Conservation (phyloP, 2,113 vertebrate genomes). For the Tor tambroides region DNA sequence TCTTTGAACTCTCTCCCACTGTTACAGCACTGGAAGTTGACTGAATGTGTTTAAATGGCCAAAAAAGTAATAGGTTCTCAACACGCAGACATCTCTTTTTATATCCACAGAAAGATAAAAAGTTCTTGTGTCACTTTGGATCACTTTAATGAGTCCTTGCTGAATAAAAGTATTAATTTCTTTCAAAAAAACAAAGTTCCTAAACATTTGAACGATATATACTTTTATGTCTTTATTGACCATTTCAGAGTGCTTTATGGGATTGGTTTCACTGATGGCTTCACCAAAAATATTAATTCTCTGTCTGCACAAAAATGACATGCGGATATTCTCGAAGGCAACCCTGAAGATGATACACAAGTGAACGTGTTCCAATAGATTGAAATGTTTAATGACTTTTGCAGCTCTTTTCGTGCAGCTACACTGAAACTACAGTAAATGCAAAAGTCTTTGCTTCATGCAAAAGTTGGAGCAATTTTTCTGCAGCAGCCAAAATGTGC, state of each 20-base stretch:
- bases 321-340: background rate
- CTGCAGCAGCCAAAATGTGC: conserved; percentile 40
- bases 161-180: no score
- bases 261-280: no score
- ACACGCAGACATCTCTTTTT: background rate
- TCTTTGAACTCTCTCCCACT: conserved; percentile 42
- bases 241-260: background rate
- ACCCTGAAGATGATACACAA: background rate
- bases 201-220: no score
- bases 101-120: background rate
- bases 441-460: conserved; percentile 52
- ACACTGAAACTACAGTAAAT: background rate
- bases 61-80: background rate
- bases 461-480: conserved; percentile 57
- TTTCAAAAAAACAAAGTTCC: no score
- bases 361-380: background rate
- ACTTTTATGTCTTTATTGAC: no score
- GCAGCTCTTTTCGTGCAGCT: background rate
- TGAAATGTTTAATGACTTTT: conserved; percentile 20
- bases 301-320: background rate
- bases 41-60: background rate
- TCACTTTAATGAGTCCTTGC: no score
- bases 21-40: background rate
- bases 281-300: background rate
- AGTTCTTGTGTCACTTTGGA: background rate